A percentile compares a stretch with the other conserved stretches of the same genome.
Evolutionary conservation across 2,888 invertebrate species (phyloP).

Genomic region (Limnephilus rhombicus): DNA sequence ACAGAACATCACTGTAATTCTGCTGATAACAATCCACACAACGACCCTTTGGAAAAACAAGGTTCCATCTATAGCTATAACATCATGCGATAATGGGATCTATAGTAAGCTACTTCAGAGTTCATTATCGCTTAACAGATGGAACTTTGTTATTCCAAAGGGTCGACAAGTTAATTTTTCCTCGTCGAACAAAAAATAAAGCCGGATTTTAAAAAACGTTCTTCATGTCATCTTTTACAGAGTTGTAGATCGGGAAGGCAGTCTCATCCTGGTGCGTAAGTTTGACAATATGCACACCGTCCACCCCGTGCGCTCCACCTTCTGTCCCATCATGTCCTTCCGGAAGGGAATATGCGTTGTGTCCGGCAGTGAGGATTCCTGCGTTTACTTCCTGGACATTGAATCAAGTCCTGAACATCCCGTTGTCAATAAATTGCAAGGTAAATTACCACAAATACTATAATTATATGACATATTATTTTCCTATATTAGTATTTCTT

Average conservation of each 20-base stretch:
- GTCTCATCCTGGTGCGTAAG: constrained; percentile 80
- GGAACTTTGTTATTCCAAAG: too few species aligned
- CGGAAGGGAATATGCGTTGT: constrained; percentile 89
- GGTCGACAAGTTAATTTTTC: neutral
- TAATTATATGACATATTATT: neutral
- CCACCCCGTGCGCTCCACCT: constrained; percentile 83
- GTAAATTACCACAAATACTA: constrained; percentile 67
- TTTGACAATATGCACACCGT: constrained; percentile 81
- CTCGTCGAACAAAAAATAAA: neutral
- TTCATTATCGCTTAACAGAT: too few species aligned
- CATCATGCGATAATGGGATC: too few species aligned
- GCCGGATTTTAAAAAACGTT: neutral
- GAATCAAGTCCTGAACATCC: constrained; percentile 78
- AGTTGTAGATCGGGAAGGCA: constrained; percentile 83
- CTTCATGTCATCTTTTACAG: constrained; percentile 71
- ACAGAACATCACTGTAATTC: too few species aligned
- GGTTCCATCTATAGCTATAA: too few species aligned
- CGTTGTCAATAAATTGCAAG: constrained; percentile 80
- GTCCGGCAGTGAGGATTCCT: constrained; percentile 87
- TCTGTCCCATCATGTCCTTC: constrained; percentile 92
- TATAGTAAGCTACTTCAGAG: too few species aligned
- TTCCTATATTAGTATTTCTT: too few species aligned
- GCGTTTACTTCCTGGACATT: constrained; percentile 88
- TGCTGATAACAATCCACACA: too few species aligned
- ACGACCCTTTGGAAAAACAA: too few species aligned